Percentiles rank a stretch among this genome's conserved stretches.
phyloP scores from a whole-genome alignment of 2,113 vertebrate genomes.

The Micronycteris hirsuta region DNA sequence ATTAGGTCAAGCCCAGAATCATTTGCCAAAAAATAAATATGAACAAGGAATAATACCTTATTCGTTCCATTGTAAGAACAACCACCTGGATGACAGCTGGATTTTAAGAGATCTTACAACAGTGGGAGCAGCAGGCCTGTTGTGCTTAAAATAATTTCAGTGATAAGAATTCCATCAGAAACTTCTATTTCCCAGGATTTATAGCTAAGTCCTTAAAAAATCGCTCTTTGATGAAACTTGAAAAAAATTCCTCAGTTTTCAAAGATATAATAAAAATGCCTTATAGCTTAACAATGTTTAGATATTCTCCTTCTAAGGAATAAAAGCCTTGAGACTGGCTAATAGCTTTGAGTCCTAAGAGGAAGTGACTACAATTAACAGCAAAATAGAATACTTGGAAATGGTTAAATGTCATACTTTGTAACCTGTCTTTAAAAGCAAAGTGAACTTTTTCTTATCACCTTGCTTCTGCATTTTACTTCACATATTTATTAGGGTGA shows the following conservation, averaged over 20 bases:
- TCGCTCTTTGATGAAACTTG: slow-evolving; percentile 68
- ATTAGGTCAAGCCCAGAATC: slow-evolving; percentile 66
- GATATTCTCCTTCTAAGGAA: slow-evolving; percentile 69
- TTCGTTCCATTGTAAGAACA: slow-evolving; percentile 45
- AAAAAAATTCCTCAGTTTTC: slow-evolving; percentile 73
- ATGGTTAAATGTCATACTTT: slow-evolving; percentile 40
- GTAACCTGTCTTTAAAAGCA: not conserved
- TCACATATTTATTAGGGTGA: not conserved
- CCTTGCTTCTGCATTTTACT: slow-evolving; percentile 14
- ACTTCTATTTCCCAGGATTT: slow-evolving; percentile 78
- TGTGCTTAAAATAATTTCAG: slow-evolving; percentile 75
- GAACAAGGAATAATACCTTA: slow-evolving; percentile 61
- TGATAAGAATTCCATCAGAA: slow-evolving; percentile 75
- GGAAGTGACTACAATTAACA: slow-evolving; percentile 50
- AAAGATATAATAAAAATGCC: slow-evolving; percentile 71
- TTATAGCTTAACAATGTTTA: slow-evolving; percentile 71
- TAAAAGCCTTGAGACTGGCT: slow-evolving; percentile 53
- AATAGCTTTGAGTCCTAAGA: slow-evolving; percentile 58
- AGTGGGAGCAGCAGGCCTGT: slow-evolving; percentile 63
- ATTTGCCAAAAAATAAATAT: slow-evolving; percentile 77
- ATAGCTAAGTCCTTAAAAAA: slow-evolving; percentile 77
- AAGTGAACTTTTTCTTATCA: not conserved
- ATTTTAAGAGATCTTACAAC: slow-evolving; percentile 67
- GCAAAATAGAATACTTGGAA: slow-evolving; percentile 27
- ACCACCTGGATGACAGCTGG: slow-evolving; percentile 65